Base-by-base conservation (phyloP, 30 jellyfish, hydroid and myxozoan species). In the Aurelia aurita complex sp. Pacific region DNA sequence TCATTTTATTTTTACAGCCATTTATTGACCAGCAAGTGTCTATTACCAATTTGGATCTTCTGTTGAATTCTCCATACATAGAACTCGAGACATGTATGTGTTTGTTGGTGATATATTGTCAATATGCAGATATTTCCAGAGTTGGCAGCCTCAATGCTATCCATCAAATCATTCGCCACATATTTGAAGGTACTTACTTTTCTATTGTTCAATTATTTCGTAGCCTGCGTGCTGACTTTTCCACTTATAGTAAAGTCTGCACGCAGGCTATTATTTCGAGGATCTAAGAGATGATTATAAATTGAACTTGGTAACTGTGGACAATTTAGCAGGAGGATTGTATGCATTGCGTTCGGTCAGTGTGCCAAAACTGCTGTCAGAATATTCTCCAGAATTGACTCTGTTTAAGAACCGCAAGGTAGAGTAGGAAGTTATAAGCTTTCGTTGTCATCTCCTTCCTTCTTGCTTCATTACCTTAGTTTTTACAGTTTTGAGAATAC, bases 1-100 rank as follows among this genome's bases (percentile, higher is more conserved):
- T 6, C 32, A 10, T 1, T 19, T 73, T 18, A 2, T 34, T 6
- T 1, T 51, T 9, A 43, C 74, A 81, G 90, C 83, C 90, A 9
- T 81, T 71, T 43, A 17, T 84, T 17, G 78, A 77, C 16, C 43
- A 62, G 18, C 35, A 65, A 34, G 43, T 77, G 38, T 75, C 90
- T 10, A 18, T 87, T 38, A 50, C 64, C 10, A 52, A 64, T 32
- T 50, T 87, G 51, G 86, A 34, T 10, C 46, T 59, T 15, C 73
- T 74, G 42, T 2, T 78, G 1, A 64, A 60, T 32, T 77, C 90
- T 1, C 76, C 61, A 38, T 16, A 34, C 69, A 36, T 73, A 9
- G 29, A 14, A 10, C 23, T 23, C 13, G 50, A 23, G 36, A 7
- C 54, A 15, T 75, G 33, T 55, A 57, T 46, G 85, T 55, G 85